Base-by-base conservation (phyloP, 2,797 vertebrate genomes). In the Sebastes nivosus region DNA sequence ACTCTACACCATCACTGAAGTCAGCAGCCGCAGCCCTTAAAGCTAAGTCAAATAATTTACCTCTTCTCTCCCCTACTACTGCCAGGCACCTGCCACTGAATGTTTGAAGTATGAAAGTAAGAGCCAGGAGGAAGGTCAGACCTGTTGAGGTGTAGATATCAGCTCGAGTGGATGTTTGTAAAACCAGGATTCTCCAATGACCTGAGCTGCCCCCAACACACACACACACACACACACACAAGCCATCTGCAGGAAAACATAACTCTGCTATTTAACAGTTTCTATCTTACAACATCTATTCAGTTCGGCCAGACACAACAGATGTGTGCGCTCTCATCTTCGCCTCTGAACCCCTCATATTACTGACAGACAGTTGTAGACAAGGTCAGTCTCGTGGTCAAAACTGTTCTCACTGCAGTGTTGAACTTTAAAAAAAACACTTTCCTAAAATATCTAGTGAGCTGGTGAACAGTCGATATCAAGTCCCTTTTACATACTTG, bases 41-140 rank as follows among this genome's bases (percentile, higher is more conserved):
- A 90, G 92, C 89, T 6, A 79, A 90, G 87, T 82, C 67, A 92
- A 93, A 94, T 94, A 82, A 77, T 86, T 85, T 85, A 85, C 87
- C 80, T 85, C 85, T 88, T 63, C 76, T 85, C 77, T 69, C 57
- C 25, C 73, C 82, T 72, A 46, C 66, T 14, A 88, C 67, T 76
- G 74, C 58, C 79, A 82, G 79, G 66, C 80, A 84, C 58, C 67
- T 78, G 87, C 75, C 85, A 76, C 80, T 55, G 54, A 86, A 80
- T 80, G 86, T 92, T 88, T 90, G 87, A 93, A 85, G 89, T 90
- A 80, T 83, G 46, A 82, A 75, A 75, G 66, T 72, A 69, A 70
- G 66, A 88, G 84, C 84, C 85, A 72, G 79, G 57, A 87, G 90
- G 79, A 79, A 89, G 87, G 87, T 88, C 74, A 81, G 83, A 86